These are phyloP conservation scores for Microtus richardsoni DNA, from an alignment of 2,113 vertebrate species.

Conservation along the genomic window DNA sequence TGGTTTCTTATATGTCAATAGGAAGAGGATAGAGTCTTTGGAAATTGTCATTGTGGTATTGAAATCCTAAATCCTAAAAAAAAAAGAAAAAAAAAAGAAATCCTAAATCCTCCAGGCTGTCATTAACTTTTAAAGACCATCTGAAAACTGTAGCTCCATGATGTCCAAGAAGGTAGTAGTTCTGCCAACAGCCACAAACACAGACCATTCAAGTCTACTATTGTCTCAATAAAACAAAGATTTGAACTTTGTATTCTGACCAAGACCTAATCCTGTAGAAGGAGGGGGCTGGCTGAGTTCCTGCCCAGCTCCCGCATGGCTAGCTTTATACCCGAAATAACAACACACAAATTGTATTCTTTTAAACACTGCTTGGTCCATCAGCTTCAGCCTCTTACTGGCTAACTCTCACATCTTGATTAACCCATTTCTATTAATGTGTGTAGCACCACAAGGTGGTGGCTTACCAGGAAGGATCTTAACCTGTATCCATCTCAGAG, in stretches of 20 bases:
- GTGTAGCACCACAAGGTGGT: too few species aligned
- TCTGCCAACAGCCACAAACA: not conserved
- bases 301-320: too few species aligned
- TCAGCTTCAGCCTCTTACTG: too few species aligned
- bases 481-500: too few species aligned
- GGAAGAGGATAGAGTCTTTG: not conserved
- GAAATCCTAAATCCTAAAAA: conserved; percentile 23
- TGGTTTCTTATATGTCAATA: not conserved
- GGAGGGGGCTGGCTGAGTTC: too few species aligned
- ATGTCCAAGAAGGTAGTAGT: not conserved
- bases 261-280: not conserved
- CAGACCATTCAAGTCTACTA: not conserved
- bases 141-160: not conserved
- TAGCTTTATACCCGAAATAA: too few species aligned
- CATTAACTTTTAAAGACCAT: conserved; percentile 31
- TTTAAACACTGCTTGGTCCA: too few species aligned
- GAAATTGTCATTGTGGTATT: not conserved
- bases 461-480: too few species aligned
- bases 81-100: too few species aligned
- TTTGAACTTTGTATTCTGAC: not conserved
- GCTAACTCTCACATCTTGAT: too few species aligned
- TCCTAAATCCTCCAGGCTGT: not conserved
- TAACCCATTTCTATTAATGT: too few species aligned
- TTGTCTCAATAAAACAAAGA: conserved; percentile 15
- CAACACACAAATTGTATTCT: too few species aligned